phyloP scores from a whole-genome alignment of 2,797 vertebrate species.

The Scarus forsteni region DNA sequence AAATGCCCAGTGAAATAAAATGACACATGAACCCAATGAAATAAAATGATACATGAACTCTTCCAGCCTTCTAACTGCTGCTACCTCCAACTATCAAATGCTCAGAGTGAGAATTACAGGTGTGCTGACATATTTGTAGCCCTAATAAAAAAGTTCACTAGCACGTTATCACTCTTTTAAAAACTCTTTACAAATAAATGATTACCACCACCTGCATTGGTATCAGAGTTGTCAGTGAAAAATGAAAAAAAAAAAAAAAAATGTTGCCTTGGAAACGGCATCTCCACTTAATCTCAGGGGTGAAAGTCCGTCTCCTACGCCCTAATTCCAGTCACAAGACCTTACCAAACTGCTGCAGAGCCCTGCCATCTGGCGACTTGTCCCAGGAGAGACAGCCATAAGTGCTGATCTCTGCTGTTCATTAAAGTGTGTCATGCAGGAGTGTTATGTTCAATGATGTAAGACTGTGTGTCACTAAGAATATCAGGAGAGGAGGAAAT shows the following conservation, averaged over 20 bases:
- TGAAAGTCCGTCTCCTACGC: slow-evolving; percentile 50
- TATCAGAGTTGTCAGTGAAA: not conserved
- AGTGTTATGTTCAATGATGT: not conserved
- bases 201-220: no score
- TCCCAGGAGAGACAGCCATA: not conserved
- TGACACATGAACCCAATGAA: not conserved
- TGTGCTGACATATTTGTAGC: no score
- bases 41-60: not conserved
- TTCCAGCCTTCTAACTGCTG: no score
- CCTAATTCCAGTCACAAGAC: slow-evolving; percentile 62
- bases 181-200: no score
- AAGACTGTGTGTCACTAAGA: not conserved
- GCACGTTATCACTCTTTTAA: no score
- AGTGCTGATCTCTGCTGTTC: slow-evolving; percentile 3
- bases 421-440: not conserved
- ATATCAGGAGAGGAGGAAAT: not conserved
- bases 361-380: slow-evolving; percentile 13
- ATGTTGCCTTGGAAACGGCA: slow-evolving; percentile 14
- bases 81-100: no score
- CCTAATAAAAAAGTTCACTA: no score
- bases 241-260: not conserved
- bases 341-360: slow-evolving; percentile 4
- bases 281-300: slow-evolving; percentile 8
- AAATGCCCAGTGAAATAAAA: not conserved
- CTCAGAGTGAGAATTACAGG: no score